These are phyloP conservation scores for Andrena bicolor DNA, from an alignment of 2,888 invertebrate species.

Conservation along the genomic window DNA sequence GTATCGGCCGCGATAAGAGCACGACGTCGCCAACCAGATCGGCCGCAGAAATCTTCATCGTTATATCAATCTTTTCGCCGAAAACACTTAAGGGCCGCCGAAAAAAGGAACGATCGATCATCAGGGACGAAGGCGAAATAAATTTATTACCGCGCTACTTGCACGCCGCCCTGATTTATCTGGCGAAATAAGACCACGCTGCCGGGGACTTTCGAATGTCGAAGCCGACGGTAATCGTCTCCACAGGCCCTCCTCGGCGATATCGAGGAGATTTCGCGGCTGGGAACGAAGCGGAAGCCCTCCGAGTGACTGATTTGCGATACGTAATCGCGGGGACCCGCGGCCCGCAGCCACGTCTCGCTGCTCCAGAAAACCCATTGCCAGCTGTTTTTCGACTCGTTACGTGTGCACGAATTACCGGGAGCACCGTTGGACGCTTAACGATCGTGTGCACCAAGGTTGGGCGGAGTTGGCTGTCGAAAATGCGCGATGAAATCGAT, in stretches of 20 bases:
- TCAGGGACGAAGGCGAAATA: constrained; percentile 28
- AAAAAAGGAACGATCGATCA: constrained; percentile 25
- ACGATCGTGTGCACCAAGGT: constrained; percentile 44
- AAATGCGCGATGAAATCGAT: constrained; percentile 30
- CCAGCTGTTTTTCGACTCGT: constrained; percentile 24
- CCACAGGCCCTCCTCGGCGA: constrained; percentile 34
- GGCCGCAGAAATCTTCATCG: constrained; percentile 46
- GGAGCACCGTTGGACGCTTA: constrained; percentile 52
- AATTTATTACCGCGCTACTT: constrained; percentile 43
- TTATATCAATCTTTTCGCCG: constrained; percentile 41
- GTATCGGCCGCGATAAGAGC: constrained; percentile 31
- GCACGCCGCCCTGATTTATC: constrained; percentile 48
- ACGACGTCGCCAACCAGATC: constrained; percentile 21
- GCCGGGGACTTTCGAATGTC: constrained; percentile 8
- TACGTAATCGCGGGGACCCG: constrained; percentile 51
- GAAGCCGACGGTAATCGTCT: constrained; percentile 51
- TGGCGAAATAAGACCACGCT: constrained; percentile 32
- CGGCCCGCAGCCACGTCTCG: constrained; percentile 22
- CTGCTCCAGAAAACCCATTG: constrained; percentile 44
- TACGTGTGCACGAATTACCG: constrained; percentile 14
- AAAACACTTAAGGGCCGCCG: constrained; percentile 31
- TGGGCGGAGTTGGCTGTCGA: neutral
- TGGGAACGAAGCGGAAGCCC: constrained; percentile 17
- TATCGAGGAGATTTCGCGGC: constrained; percentile 51
- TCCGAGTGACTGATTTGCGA: constrained; percentile 57